These are phyloP conservation scores for Antheraea pernyi DNA, from an alignment of 1,140 invertebrate species.

Conservation along the genomic window DNA sequence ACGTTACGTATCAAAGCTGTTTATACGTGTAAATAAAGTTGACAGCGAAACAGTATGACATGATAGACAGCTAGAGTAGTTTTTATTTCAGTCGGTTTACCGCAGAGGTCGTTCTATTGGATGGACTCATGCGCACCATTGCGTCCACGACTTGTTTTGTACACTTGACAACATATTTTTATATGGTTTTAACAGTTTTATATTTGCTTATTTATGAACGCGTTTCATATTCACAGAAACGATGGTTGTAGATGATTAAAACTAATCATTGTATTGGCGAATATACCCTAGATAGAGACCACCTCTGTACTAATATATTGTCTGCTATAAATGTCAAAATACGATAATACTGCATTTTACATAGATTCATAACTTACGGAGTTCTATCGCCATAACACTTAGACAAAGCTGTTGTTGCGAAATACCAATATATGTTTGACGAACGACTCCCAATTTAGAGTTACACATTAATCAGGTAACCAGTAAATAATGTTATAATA, in stretches of 20 bases:
- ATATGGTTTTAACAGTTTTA: neutral
- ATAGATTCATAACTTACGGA: too few relatives aligned
- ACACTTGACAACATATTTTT: neutral
- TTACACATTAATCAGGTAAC: too few relatives aligned
- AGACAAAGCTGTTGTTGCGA: too few relatives aligned
- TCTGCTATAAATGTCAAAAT: too few relatives aligned
- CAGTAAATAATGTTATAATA: too few relatives aligned
- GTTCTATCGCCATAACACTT: too few relatives aligned
- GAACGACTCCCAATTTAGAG: too few relatives aligned
- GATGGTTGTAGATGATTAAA: neutral
- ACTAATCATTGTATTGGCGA: neutral
- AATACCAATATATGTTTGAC: too few relatives aligned
- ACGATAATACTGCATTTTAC: too few relatives aligned
- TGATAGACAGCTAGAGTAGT: neutral
- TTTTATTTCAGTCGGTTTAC: constrained; percentile 41
- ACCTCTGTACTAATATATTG: too few relatives aligned
- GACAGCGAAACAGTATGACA: neutral
- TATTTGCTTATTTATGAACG: neutral
- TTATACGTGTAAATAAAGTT: constrained; percentile 6
- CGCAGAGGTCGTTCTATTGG: constrained; percentile 46
- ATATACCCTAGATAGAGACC: too few relatives aligned
- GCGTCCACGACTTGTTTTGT: constrained; percentile 46
- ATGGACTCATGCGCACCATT: constrained; percentile 55
- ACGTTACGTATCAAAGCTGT: neutral
- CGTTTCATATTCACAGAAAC: neutral